Conservation (phyloP, 2,888 invertebrate genomes). For the Cotesia congregata region DNA sequence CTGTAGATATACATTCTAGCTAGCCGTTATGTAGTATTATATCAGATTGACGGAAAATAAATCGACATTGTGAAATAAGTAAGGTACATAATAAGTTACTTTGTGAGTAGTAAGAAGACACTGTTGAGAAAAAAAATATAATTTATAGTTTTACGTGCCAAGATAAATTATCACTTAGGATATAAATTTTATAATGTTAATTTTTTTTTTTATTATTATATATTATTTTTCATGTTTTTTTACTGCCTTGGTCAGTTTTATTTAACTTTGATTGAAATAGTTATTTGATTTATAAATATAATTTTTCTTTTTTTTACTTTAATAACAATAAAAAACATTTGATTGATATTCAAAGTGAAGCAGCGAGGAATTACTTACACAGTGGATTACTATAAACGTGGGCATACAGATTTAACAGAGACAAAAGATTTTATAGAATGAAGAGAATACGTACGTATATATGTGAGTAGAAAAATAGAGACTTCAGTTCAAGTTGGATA, state of each 20-base stretch:
- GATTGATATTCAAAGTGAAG: slow-evolving; percentile 32
- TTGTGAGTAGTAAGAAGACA: not conserved
- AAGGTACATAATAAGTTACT: not conserved
- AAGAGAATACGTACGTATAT: slow-evolving; percentile 66
- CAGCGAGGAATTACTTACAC: slow-evolving; percentile 40
- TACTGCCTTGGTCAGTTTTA: not conserved
- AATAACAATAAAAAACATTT: slow-evolving; percentile 10
- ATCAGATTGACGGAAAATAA: not conserved
- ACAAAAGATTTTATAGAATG: slow-evolving; percentile 53
- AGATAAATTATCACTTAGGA: slow-evolving; percentile 2
- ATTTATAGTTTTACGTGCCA: slow-evolving; percentile 6
- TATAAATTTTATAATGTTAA: not conserved
- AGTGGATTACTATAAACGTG: slow-evolving; percentile 23
- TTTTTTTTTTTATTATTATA: not conserved
- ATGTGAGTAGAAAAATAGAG: slow-evolving; percentile 64
- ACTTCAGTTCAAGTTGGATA: slow-evolving; percentile 56
- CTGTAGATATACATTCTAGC: not conserved
- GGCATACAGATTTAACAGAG: slow-evolving; percentile 20
- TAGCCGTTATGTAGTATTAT: not conserved
- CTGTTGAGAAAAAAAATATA: slow-evolving; percentile 3
- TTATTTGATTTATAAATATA: slow-evolving; percentile 1
- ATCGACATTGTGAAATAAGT: slow-evolving; percentile 1
- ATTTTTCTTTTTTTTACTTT: not conserved
- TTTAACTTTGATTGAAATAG: not conserved
- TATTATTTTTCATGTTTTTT: not conserved